Evolutionary conservation across 2,113 vertebrate genomes (phyloP).

Genomic region (Egretta garzetta): DNA sequence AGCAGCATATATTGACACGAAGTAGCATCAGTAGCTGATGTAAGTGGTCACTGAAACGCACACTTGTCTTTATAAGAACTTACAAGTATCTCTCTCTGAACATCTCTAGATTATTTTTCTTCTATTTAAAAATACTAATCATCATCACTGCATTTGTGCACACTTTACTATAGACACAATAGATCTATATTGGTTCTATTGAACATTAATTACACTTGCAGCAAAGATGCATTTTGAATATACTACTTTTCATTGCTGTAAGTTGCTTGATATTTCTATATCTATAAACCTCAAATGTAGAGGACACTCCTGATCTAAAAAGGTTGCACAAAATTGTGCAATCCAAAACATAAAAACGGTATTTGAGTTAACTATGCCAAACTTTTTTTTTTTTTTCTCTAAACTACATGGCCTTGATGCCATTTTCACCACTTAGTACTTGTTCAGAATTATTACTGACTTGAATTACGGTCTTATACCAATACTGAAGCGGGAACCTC

Average conservation of each 20-base stretch:
- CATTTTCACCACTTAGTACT: background rate
- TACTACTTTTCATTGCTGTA: background rate
- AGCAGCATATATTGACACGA: background rate
- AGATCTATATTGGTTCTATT: background rate
- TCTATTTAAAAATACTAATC: background rate
- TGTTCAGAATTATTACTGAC: background rate
- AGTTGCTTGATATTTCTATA: background rate
- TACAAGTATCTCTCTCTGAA: background rate
- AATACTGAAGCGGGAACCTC: background rate
- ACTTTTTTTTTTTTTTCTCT: accelerated
- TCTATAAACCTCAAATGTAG: background rate
- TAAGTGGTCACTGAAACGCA: background rate
- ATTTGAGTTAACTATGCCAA: background rate
- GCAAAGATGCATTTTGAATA: background rate
- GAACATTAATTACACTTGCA: background rate
- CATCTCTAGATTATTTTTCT: background rate
- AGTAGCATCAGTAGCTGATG: background rate
- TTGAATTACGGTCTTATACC: background rate
- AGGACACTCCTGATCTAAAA: background rate
- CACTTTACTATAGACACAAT: background rate
- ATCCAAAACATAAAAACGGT: background rate
- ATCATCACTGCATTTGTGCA: background rate
- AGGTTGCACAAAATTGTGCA: background rate
- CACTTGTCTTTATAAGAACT: background rate
- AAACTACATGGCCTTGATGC: accelerated